Percentiles rank a stretch among this genome's conserved stretches.
Evolutionary conservation across 1,140 invertebrate species (phyloP).

Genomic region (Nephotettix cincticeps): DNA sequence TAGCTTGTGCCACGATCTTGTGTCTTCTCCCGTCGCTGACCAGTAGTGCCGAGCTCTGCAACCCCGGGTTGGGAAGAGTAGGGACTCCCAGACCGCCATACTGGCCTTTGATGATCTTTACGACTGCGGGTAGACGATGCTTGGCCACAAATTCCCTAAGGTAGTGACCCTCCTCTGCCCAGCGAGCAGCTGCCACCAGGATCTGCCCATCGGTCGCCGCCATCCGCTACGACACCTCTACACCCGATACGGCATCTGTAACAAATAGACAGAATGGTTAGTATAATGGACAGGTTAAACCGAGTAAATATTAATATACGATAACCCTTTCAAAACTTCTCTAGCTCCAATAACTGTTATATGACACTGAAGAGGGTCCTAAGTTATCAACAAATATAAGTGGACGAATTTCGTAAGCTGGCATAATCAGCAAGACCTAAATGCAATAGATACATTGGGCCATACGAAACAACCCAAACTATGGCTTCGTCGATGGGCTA

Average conservation of each 20-base stretch:
- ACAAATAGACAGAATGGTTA: constrained; percentile 6
- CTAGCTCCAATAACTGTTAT: too few species aligned
- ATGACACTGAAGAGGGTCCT: too few species aligned
- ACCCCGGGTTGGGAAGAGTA: constrained; percentile 75
- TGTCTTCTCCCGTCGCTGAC: constrained; percentile 78
- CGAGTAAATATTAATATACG: too few species aligned
- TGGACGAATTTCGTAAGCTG: too few species aligned
- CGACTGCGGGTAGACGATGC: constrained; percentile 76
- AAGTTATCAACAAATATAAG: too few species aligned
- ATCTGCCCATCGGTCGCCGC: constrained; percentile 83
- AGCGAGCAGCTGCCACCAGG: constrained; percentile 77
- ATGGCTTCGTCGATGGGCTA: too few species aligned
- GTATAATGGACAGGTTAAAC: too few species aligned
- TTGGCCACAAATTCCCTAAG: constrained; percentile 81
- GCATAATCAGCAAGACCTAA: too few species aligned
- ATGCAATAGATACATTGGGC: too few species aligned
- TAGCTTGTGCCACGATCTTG: constrained; percentile 86
- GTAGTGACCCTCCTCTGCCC: constrained; percentile 76
- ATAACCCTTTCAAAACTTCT: too few species aligned
- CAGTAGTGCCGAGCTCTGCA: constrained; percentile 81
- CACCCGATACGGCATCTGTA: constrained; percentile 29
- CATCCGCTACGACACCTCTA: constrained; percentile 51
- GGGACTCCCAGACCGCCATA: constrained; percentile 86
- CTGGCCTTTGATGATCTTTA: constrained; percentile 89
- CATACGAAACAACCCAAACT: too few species aligned